These are phyloP conservation scores for Brachyopa scutellaris DNA, from an alignment of 2,888 invertebrate genomes.

Conservation along the genomic window DNA sequence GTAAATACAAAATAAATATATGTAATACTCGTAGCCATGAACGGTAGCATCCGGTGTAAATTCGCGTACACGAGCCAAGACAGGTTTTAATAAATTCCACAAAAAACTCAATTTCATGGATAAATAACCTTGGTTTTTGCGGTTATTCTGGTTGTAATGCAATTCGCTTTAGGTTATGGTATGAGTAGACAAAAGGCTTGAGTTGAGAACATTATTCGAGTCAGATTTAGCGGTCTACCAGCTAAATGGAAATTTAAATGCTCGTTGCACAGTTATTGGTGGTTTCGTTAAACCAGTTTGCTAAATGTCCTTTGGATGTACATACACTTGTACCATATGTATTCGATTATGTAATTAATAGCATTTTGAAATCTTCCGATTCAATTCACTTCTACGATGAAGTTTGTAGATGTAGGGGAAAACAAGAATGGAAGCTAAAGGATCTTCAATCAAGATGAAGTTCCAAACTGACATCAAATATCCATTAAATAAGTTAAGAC, in stretches of 20 bases:
- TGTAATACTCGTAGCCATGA: background rate
- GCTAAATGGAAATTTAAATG: constrained; percentile 15
- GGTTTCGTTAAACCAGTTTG: background rate
- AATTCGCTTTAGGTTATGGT: background rate
- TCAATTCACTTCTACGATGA: background rate
- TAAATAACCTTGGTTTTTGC: background rate
- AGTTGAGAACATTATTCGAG: background rate
- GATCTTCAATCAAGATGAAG: background rate
- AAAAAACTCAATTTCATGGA: constrained; percentile 15
- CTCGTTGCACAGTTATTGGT: background rate
- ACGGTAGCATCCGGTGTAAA: constrained; percentile 2
- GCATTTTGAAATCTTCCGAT: no score
- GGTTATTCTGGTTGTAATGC: background rate
- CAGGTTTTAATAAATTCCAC: constrained; percentile 6
- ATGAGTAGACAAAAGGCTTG: background rate
- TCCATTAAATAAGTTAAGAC: constrained; percentile 12
- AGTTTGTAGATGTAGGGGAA: background rate
- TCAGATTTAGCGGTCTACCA: constrained; percentile 2
- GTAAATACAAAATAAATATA: constrained; percentile 7
- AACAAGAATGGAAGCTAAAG: background rate
- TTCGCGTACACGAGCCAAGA: background rate
- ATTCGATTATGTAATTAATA: no score
- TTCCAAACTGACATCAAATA: background rate
- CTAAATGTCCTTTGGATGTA: no score
- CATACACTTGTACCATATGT: no score